A percentile compares a stretch with the other conserved stretches of the same genome.
phyloP scores from a whole-genome alignment of 1,140 invertebrate species.

The Drosophila miranda region DNA sequence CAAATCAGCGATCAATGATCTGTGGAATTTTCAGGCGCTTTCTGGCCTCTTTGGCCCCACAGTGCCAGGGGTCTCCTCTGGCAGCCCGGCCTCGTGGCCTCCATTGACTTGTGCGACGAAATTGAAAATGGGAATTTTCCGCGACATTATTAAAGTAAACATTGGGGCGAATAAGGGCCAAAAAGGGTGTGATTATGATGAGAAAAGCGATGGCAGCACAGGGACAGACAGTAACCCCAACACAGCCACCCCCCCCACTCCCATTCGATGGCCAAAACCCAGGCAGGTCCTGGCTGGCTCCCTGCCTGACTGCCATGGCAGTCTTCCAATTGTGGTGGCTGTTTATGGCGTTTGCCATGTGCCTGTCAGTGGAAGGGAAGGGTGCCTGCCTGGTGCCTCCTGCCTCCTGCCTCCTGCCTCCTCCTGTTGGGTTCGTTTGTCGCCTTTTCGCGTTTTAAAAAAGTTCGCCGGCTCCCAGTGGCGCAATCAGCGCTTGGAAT shows the following conservation, averaged over 20 bases:
- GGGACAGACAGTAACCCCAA: no score
- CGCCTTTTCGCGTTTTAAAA: conserved; percentile 70
- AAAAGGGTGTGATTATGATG: conserved; percentile 79
- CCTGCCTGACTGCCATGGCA: conserved; percentile 56
- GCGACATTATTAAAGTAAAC: conserved; percentile 80
- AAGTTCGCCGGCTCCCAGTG: conserved; percentile 65
- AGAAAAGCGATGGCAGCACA: conserved; percentile 50
- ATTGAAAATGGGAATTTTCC: conserved; percentile 80
- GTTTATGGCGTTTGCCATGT: conserved; percentile 78
- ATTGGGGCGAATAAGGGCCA: conserved; percentile 41
- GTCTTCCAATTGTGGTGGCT: conserved; percentile 78
- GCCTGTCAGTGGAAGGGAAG: conserved; percentile 50
- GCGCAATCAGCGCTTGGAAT: conserved; percentile 71
- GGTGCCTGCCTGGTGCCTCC: neutral
- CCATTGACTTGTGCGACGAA: conserved; percentile 72
- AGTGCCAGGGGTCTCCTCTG: conserved; percentile 28
- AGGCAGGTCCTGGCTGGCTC: conserved; percentile 8
- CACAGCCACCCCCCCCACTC: no score
- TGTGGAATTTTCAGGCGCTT: no score
- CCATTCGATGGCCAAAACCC: neutral
- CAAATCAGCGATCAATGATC: no score
- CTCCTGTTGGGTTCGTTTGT: conserved; percentile 24
- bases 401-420: conserved; percentile 5
- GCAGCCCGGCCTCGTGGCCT: conserved; percentile 21
- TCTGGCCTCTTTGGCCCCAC: conserved; percentile 17